phyloP scores from a whole-genome alignment of 2,113 vertebrate genomes.

The cat (Felis catus) region DNA sequence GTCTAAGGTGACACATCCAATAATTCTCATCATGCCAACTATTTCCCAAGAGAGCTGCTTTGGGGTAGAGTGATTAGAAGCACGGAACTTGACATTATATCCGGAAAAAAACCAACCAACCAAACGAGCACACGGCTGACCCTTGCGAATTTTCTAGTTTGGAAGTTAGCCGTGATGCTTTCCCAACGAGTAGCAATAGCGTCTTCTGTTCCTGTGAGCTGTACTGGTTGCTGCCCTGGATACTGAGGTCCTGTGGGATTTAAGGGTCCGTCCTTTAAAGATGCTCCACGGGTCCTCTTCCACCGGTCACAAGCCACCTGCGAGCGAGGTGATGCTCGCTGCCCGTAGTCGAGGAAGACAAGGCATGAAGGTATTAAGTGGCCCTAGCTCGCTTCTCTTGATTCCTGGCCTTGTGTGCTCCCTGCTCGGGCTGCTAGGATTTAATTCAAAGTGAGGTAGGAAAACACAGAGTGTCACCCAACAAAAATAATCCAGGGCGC shows the following conservation, averaged over 20 bases:
- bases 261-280: background rate
- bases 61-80: background rate
- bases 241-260: background rate
- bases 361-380: background rate
- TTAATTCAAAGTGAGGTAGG: background rate
- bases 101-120: background rate
- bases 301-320: background rate
- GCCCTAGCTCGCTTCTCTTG: rapidly evolving
- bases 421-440: rapidly evolving
- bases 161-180: background rate
- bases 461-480: background rate
- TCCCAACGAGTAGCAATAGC: background rate
- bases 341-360: background rate
- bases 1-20: background rate
- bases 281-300: background rate
- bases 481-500: background rate
- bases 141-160: background rate
- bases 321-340: background rate
- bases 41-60: background rate
- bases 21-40: background rate
- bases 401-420: background rate
- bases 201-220: background rate
- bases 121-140: background rate
- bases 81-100: background rate
- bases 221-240: background rate